These are phyloP conservation scores for Thecocarcelia acutangulata DNA, from an alignment of 2,888 invertebrate species.

Conservation along the genomic window DNA sequence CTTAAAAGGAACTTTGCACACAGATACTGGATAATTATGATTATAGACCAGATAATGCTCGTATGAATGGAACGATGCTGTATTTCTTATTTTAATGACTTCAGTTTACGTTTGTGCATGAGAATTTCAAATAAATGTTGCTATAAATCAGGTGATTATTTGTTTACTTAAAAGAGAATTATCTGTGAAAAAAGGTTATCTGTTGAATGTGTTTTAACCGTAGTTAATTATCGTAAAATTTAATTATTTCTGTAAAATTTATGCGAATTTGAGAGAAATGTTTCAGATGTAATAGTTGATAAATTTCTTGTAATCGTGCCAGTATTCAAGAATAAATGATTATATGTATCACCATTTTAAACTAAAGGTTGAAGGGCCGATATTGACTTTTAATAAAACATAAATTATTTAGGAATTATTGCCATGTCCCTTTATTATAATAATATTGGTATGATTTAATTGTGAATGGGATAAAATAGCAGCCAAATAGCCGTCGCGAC, in stretches of 20 bases:
- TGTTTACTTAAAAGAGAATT: slow-evolving; percentile 11
- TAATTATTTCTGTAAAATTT: background rate
- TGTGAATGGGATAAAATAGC: no score
- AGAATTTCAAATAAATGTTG: background rate
- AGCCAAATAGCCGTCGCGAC: no score
- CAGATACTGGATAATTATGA: slow-evolving; percentile 9
- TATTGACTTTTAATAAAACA: no score
- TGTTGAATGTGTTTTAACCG: background rate
- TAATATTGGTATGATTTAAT: no score
- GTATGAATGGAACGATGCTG: background rate
- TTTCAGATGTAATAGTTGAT: no score
- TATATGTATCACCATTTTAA: no score
- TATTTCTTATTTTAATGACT: background rate
- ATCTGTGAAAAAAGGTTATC: background rate
- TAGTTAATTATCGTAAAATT: background rate
- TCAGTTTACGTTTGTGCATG: background rate
- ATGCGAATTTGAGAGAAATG: no score
- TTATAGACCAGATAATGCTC: slow-evolving; percentile 4
- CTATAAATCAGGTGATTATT: background rate
- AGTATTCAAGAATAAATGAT: no score
- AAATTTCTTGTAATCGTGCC: no score
- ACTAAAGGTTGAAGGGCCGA: no score
- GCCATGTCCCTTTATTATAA: no score
- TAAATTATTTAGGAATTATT: no score
- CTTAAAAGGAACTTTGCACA: background rate